Evolutionary conservation across 2,797 vertebrate genomes (phyloP), one percentile per base, ranked within the genome.

Genomic region (Sardinella longiceps): DNA sequence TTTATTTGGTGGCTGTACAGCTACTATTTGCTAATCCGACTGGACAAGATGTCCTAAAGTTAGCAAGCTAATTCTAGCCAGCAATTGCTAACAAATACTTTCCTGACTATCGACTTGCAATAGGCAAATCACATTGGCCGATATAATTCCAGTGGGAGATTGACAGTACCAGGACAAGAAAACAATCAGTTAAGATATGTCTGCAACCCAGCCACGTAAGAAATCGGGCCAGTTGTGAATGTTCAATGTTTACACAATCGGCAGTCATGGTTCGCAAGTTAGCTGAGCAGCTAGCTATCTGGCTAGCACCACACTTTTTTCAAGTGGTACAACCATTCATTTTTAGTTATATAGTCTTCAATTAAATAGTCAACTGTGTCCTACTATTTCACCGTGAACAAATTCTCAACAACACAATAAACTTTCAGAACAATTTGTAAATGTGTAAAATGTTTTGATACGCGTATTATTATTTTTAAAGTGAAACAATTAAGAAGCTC

Each of bases 201-300:
- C 18, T 77, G 18, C 7, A 23, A 43, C 3, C 18, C 5, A 20
- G 43, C 2, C 20, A 77, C 20, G 33, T 39, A 77, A 43, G 18
- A 77, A 77, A 77, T 77, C 7, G 10, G 56, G 56, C n/a, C n/a
- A 1, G 15, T 15, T 43, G 33, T 77, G 18, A 15, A 23, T 39
- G 70, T 77, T 90, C 91, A 93, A 90, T 94, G 92, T 94, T 94
- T 93, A 93, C 89, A 91, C 89, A 90, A 91, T 94, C 93, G 93
- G 93, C 93, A 93, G 91, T 90, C 45, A 9, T 30, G 18, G 56
- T 58, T 60, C 37, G 53, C 51, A 33, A 66, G 48, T 58, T 66
- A 53, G 82, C 48, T 45, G 53, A 25, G 50, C 82, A 86, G 88
- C 90, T 39, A 89, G 92, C 92, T 92, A 94, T 91, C 91, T 91